Conservation (phyloP, 2,113 vertebrate genomes). For the Myxocyprinus asiaticus region DNA sequence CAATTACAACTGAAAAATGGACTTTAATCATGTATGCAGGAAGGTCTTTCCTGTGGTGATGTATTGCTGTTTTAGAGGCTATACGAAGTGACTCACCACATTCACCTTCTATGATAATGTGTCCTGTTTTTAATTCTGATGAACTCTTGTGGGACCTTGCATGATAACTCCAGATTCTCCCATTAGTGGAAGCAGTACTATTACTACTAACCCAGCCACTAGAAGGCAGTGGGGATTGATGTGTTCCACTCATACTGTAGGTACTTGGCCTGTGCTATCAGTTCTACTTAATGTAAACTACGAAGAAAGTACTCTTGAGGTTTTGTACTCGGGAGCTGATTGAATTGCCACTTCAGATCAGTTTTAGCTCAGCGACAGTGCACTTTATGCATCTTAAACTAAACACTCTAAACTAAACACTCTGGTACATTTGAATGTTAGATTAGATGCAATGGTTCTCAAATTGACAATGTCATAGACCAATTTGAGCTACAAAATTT, state of each 20-base stretch:
- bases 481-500: background rate
- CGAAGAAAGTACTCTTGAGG: background rate
- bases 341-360: too few species aligned
- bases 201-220: too few species aligned
- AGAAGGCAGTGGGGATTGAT: too few species aligned
- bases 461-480: constrained; percentile 3
- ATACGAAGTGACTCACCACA: background rate
- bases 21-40: constrained; percentile 36
- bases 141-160: too few species aligned
- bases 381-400: background rate
- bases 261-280: too few species aligned
- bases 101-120: background rate
- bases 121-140: background rate
- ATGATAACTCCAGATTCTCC: too few species aligned
- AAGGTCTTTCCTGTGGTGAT: background rate
- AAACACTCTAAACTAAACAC: background rate
- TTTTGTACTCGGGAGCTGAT: too few species aligned
- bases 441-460: background rate
- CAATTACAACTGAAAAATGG: constrained; percentile 28
- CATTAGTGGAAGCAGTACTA: too few species aligned
- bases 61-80: background rate
- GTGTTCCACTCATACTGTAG: too few species aligned
- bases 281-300: background rate
- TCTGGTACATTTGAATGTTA: constrained; percentile 18
- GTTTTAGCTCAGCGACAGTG: background rate